Conservation (phyloP, 2,888 invertebrate genomes). For the Perdita meconis region DNA sequence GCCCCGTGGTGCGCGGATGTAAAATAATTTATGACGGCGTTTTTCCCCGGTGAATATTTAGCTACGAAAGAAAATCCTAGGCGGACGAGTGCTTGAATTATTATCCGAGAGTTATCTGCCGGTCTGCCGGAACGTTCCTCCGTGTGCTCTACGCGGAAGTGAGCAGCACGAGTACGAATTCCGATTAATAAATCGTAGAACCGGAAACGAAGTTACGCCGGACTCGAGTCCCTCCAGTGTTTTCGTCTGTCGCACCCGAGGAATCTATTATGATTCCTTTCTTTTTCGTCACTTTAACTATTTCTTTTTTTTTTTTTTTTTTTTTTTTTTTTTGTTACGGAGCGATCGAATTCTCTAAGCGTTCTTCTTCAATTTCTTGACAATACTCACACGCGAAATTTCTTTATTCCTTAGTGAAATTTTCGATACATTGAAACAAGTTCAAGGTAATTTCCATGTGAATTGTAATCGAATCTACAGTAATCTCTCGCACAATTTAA, state of each 20-base stretch:
- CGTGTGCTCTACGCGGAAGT: not conserved
- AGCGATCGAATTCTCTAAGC: no score
- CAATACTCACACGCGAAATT: no score
- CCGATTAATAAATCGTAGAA: conserved; percentile 52
- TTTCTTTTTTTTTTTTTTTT: not conserved
- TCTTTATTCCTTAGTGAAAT: not conserved
- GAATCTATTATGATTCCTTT: no score
- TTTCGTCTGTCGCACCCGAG: conserved; percentile 4
- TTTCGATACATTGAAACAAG: no score
- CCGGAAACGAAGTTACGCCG: conserved; percentile 42
- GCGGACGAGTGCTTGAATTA: conserved; percentile 45
- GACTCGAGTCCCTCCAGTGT: not conserved
- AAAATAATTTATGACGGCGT: conserved; percentile 49
- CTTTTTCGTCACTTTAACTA: not conserved
- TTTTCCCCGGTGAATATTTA: conserved; percentile 53
- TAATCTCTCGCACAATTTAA: no score
- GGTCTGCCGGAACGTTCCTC: conserved; percentile 17
- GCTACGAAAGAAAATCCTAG: conserved; percentile 48
- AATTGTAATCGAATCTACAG: no score
- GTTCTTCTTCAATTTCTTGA: no score
- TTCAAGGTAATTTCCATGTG: no score
- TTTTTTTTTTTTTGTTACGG: no score
- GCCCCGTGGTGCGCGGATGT: not conserved
- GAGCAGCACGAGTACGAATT: conserved; percentile 10
- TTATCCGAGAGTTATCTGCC: conserved; percentile 43